A percentile compares a stretch with the other conserved stretches of the same genome.
These are phyloP conservation scores for Pogonomyrmex barbatus DNA, from an alignment of 1,140 invertebrate species.

Conservation along the genomic window DNA sequence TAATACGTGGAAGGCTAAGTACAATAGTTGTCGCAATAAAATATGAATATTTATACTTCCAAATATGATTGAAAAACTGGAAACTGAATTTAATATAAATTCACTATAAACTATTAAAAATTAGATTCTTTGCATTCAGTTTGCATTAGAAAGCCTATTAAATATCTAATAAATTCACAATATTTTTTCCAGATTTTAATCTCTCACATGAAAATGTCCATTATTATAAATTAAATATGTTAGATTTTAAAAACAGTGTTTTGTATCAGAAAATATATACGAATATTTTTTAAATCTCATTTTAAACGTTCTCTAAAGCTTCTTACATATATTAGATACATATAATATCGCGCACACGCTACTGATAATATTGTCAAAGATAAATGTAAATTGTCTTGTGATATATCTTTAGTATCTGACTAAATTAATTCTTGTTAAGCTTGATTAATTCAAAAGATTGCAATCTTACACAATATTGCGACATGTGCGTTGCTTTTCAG, in stretches of 20 bases:
- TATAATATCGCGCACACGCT: background rate
- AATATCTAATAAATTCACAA: too few relatives aligned
- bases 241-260: background rate
- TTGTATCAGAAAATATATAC: background rate
- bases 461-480: conserved; percentile 42
- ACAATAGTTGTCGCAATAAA: too few relatives aligned
- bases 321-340: background rate
- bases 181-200: too few relatives aligned
- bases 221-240: background rate
- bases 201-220: too few relatives aligned
- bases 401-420: conserved; percentile 13
- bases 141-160: too few relatives aligned
- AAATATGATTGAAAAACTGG: too few relatives aligned
- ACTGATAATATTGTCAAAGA: conserved; percentile 17
- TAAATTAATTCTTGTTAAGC: conserved; percentile 13
- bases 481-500: background rate
- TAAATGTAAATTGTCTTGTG: background rate
- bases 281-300: background rate
- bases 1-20: too few relatives aligned
- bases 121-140: too few relatives aligned
- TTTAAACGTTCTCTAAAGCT: background rate
- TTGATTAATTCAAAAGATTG: conserved; percentile 21
- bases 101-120: too few relatives aligned
- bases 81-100: too few relatives aligned
- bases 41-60: too few relatives aligned